A percentile compares a stretch with the other conserved stretches of the same genome.
These are phyloP conservation scores for Catocala sponsa DNA, from an alignment of 2,888 invertebrate genomes.

Conservation along the genomic window DNA sequence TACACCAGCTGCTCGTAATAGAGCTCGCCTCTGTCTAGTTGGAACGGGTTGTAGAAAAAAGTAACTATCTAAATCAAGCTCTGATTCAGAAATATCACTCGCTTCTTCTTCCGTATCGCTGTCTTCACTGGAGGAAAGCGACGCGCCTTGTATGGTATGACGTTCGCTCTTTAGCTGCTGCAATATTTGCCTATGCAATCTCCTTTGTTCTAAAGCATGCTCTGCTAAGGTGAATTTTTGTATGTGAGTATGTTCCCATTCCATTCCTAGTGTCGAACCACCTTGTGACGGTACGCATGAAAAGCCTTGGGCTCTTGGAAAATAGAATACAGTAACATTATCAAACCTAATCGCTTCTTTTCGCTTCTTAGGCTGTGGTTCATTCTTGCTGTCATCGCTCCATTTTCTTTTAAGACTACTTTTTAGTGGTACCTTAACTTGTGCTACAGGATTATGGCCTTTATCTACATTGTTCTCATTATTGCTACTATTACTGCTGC, in stretches of 20 bases:
- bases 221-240: conserved; percentile 95
- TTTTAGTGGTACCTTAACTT: conserved; percentile 63
- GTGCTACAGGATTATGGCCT: conserved; percentile 48
- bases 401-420: conserved; percentile 92
- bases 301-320: conserved; percentile 97
- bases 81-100: conserved; percentile 94
- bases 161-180: conserved; percentile 92
- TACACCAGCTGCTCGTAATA: conserved; percentile 97
- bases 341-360: conserved; percentile 96
- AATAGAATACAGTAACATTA: conserved; percentile 97
- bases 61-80: conserved; percentile 95
- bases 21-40: conserved; percentile 95
- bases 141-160: conserved; percentile 84
- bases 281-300: conserved; percentile 97
- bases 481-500: conserved; percentile 39
- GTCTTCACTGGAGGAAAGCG: conserved; percentile 93
- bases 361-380: conserved; percentile 88
- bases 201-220: conserved; percentile 95
- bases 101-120: conserved; percentile 95
- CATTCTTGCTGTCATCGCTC: conserved; percentile 75
- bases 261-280: conserved; percentile 98
- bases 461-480: conserved; percentile 48
- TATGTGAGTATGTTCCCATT: conserved; percentile 90
- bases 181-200: conserved; percentile 94
- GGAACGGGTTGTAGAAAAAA: conserved; percentile 97